Evolutionary conservation across 1,140 invertebrate species (phyloP), one percentile per base, ranked within the genome.

Genomic region (Megalonaias nervosa): DNA sequence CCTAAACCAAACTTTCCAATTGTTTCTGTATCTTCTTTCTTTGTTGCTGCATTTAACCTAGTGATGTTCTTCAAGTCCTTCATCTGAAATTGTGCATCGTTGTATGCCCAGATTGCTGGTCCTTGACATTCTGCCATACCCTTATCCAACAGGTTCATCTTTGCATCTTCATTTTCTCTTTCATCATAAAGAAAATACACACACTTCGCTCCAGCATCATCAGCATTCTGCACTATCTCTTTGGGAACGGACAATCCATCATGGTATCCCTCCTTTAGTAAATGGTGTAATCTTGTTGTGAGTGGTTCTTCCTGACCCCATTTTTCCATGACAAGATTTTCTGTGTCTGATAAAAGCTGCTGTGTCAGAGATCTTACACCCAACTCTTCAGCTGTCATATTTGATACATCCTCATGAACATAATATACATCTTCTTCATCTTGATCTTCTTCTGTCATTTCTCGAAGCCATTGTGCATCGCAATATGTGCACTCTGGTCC

Each of bases 161-260:
- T 69, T 13, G 59, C 58, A 64, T 87, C 71, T 48, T 76, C 59
- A 71, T 87, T 83, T 69, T 83, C 65, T 71, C 87, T 65, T 79
- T 89, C 85, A 67, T 88, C 89, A 58, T 84, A 75, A 19, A 89
- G 83, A 80, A 90, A 90, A n/a, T 79, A 71, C 4, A 90, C 81
- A 74, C 81, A 74, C 16, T 82, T 86, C 13, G 88, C 87, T 31
- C 85, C 83, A 55, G 89, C 88, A 82, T 90, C 89, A 74, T 90
- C 89, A 26, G 89, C 87, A 79, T 97, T 88, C 75, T 88, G 87
- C 48, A 88, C 76, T 15, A 88, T 71, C 76, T 88, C 87, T 71
- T 87, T 88, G 6, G 86, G 77, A 67, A 88, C 82, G 68, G 85
- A 82, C n/a, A 86, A 75, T 17, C 86, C 87, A 71, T 82, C 85